phyloP scores from a whole-genome alignment of 2,113 vertebrate species.

The Scomber colias region DNA sequence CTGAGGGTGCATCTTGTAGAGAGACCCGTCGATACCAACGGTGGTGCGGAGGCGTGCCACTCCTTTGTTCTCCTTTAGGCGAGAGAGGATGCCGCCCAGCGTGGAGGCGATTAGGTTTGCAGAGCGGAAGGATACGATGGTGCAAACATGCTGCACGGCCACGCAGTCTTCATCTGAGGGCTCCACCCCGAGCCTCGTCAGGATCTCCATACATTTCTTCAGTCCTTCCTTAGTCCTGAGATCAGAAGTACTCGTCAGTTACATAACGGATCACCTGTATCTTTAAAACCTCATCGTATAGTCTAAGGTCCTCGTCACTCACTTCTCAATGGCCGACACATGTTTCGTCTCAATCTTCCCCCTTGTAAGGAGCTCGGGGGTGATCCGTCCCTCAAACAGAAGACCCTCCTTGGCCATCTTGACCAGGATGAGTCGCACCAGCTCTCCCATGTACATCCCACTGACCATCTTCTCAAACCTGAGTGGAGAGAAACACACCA shows the following conservation, averaged over 20 bases:
- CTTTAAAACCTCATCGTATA: too few species aligned
- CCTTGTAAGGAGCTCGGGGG: constrained; percentile 95
- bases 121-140: constrained; percentile 96
- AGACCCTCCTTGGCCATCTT: constrained; percentile 98
- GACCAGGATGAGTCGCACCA: constrained; percentile 96
- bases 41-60: constrained; percentile 93
- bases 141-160: constrained; percentile 95
- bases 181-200: constrained; percentile 94
- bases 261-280: too few species aligned
- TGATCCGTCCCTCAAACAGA: constrained; percentile 95
- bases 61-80: constrained; percentile 94
- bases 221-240: constrained; percentile 95
- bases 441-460: constrained; percentile 96
- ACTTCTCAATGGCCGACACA: constrained; percentile 97
- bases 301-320: constrained; percentile 71
- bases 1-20: constrained; percentile 99
- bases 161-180: constrained; percentile 94
- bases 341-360: constrained; percentile 96
- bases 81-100: constrained; percentile 90
- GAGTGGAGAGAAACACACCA: constrained; percentile 35
- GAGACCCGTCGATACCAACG: constrained; percentile 95
- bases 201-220: constrained; percentile 94
- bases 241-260: background rate
- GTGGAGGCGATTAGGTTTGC: constrained; percentile 94
- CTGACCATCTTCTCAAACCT: constrained; percentile 99